Evolutionary conservation across 2,113 vertebrate genomes (phyloP), one percentile per base, ranked within the genome.

Genomic region (Gadus macrocephalus): DNA sequence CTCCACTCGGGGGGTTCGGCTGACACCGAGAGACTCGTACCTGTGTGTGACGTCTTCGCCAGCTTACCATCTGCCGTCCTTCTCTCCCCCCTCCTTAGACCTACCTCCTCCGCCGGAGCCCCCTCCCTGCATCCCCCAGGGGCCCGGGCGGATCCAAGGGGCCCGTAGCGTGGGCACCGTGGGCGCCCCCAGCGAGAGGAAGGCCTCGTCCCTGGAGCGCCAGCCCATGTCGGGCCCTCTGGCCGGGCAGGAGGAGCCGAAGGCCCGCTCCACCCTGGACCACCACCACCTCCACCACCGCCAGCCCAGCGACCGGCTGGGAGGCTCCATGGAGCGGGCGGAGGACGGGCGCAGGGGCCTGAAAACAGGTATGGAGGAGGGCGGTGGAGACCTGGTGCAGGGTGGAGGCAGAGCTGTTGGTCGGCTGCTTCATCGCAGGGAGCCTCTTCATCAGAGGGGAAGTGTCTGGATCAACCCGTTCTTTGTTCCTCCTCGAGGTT

Each of bases 41-140:
- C 4, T 58, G 55, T 58, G 55, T 19, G 31, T 59, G 2, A 59
- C 8, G 19, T 16, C 16, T 17, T 19, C 16, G 1, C 55, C 15
- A 15, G 17, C 28, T 35, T 16, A 31, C 14, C 2, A 67, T 27
- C 28, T 11, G 20, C 5, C 19, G 15, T 14, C 12, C 4, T 74
- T 6, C 67, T n/a, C 3, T 15, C 74, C 71, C 0, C 15, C 28
- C 42, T 19, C 68, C 4, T 56, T 83, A 99, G 97, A 97, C 94
- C 95, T 99, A 93, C 97, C 97, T 91, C 97, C 97, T 87, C 96
- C 97, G 82, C 96, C 97, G 25, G 97, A 98, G 72, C 96, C 97
- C n/a, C 96, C 97, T 66, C 97, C 96, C 66, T 93, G 90, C 92
- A 96, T 98, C 93, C 15, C 15, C 15, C 96, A 98, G 93, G 94